Conservation (phyloP, 1,140 invertebrate species). For the Drosophila serrata region DNA sequence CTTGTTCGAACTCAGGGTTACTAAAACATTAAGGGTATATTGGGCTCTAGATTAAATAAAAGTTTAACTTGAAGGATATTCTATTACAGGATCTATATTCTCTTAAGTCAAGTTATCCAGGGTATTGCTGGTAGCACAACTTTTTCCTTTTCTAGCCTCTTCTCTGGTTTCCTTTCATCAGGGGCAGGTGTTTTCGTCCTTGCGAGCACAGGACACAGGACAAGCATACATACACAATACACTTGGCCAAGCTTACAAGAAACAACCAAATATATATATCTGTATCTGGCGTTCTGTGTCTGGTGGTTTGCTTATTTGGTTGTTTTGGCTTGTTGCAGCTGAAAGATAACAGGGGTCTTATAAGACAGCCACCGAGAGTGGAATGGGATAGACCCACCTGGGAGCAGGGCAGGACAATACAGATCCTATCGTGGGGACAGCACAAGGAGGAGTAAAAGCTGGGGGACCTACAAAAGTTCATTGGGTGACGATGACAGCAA, state of each 20-base stretch:
- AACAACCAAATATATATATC: constrained; percentile 22
- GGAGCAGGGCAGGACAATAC: constrained; percentile 31
- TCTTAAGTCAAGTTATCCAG: too few species aligned
- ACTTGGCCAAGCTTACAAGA: constrained; percentile 1
- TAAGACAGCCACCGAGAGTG: neutral
- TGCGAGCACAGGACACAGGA: neutral
- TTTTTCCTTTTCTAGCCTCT: neutral
- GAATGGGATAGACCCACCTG: constrained; percentile 13
- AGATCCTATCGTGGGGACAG: constrained; percentile 9
- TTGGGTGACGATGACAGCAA: constrained; percentile 53
- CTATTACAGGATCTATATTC: too few species aligned
- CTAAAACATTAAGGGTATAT: neutral
- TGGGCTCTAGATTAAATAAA: neutral
- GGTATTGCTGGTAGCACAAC: neutral
- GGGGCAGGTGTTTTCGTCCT: constrained; percentile 27
- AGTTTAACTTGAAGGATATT: neutral
- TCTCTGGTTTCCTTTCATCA: constrained; percentile 10
- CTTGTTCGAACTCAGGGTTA: neutral
- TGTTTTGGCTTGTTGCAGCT: constrained; percentile 45
- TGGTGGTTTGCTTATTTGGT: constrained; percentile 36
- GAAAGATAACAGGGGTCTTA: constrained; percentile 44
- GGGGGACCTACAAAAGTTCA: constrained; percentile 10
- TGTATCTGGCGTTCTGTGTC: constrained; percentile 21
- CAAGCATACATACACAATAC: neutral
- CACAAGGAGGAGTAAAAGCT: neutral